A percentile compares a stretch with the other conserved stretches of the same genome.
Conservation (phyloP, 1,140 invertebrate species). For the Chrysomallon squamiferum region DNA sequence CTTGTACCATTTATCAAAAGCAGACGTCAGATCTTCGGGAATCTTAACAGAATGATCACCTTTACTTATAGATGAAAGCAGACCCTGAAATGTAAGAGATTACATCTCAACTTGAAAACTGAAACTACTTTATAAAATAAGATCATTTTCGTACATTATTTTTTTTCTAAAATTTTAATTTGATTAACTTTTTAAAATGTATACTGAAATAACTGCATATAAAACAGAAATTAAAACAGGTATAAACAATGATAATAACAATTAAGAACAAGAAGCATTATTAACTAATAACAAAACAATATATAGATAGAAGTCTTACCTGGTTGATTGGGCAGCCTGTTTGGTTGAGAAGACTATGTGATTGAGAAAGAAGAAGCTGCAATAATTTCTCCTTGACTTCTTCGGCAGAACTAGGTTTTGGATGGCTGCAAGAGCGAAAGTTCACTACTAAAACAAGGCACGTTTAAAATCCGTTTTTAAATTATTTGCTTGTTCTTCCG, state of each 20-base stretch:
- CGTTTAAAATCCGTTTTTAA: no score
- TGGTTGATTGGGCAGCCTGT: slow-evolving; percentile 88
- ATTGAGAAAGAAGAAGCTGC: slow-evolving; percentile 84
- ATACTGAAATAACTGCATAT: no score
- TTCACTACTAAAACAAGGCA: not conserved
- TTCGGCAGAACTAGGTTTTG: slow-evolving; percentile 43
- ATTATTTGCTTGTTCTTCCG: no score
- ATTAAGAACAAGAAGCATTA: no score
- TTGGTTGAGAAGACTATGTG: slow-evolving; percentile 81
- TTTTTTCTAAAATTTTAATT: no score
- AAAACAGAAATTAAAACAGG: no score
- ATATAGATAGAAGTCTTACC: slow-evolving; percentile 29
- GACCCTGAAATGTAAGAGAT: slow-evolving; percentile 30
- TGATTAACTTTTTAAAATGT: no score
- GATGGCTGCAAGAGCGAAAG: slow-evolving; percentile 30
- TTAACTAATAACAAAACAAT: no score
- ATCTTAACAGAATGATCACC: slow-evolving; percentile 50
- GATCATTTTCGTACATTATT: no score
- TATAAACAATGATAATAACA: no score
- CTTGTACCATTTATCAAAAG: slow-evolving; percentile 64
- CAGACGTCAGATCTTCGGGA: slow-evolving; percentile 54
- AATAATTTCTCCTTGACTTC: slow-evolving; percentile 94
- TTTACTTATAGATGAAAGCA: slow-evolving; percentile 45
- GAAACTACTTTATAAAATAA: not conserved
- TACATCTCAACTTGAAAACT: slow-evolving; percentile 1